phyloP scores from a whole-genome alignment of 2,797 vertebrate genomes.

The Fratercula arctica region DNA sequence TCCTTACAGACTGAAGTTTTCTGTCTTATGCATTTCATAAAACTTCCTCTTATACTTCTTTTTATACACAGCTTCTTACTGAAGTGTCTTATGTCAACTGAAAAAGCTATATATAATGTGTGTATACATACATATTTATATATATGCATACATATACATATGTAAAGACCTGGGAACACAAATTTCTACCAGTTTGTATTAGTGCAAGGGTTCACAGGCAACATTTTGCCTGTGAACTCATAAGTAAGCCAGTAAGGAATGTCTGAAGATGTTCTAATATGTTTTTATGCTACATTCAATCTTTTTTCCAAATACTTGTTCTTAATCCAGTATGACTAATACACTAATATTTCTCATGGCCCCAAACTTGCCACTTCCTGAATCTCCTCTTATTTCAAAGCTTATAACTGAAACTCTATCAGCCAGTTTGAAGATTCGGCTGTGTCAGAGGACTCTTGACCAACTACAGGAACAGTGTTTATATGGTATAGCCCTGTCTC shows the following conservation, averaged over 20 bases:
- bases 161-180: neutral
- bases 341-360: neutral
- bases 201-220: neutral
- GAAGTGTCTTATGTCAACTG: neutral
- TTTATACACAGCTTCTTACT: neutral
- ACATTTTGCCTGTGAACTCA: neutral
- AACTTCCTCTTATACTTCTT: neutral
- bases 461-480: neutral
- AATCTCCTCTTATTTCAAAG: neutral
- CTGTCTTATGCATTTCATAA: neutral
- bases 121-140: conserved; percentile 43
- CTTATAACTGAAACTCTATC: neutral
- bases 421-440: neutral
- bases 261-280: neutral
- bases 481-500: neutral
- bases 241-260: neutral
- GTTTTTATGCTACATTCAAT: neutral
- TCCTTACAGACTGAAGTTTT: neutral
- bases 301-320: neutral
- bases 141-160: neutral
- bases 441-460: neutral
- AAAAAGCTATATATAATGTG: conserved; percentile 41
- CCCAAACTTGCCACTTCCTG: neutral
- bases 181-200: neutral
- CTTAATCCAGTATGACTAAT: neutral